phyloP scores from a whole-genome alignment of 2,888 invertebrate species.

The Melanostoma mellinum region DNA sequence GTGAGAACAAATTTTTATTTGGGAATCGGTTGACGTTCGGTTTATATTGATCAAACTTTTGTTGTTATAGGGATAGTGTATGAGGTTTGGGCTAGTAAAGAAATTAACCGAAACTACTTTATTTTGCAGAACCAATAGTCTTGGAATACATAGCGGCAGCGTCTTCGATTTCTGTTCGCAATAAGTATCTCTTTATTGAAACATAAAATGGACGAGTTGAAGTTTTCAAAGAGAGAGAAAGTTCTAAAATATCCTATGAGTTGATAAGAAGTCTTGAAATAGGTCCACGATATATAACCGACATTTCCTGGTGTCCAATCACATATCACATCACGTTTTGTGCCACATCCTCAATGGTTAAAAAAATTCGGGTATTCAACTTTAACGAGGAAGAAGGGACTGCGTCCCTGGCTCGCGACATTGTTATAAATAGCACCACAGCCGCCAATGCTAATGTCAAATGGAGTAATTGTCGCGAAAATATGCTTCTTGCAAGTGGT shows the following conservation, averaged over 20 bases:
- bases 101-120: no score
- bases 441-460: constrained; percentile 76
- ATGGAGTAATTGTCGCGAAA: constrained; percentile 79
- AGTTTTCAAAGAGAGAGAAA: no score
- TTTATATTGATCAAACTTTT: no score
- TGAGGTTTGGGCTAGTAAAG: no score
- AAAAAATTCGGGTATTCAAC: constrained; percentile 76
- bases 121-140: no score
- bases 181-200: no score
- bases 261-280: constrained; percentile 74
- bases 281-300: constrained; percentile 79
- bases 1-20: no score
- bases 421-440: constrained; percentile 74
- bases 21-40: no score
- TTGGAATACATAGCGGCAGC: no score
- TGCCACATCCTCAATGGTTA: constrained; percentile 77
- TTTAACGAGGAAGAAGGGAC: constrained; percentile 70
- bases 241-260: constrained; percentile 55
- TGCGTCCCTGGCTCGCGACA: constrained; percentile 70
- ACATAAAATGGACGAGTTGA: no score
- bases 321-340: constrained; percentile 75
- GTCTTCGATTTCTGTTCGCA: no score
- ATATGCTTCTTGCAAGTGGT: constrained; percentile 78
- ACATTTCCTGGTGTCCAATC: constrained; percentile 78
- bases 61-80: no score